A percentile compares a stretch with the other conserved stretches of the same genome.
phyloP scores from a whole-genome alignment of 2,888 invertebrate genomes.

The Erannis defoliaria region DNA sequence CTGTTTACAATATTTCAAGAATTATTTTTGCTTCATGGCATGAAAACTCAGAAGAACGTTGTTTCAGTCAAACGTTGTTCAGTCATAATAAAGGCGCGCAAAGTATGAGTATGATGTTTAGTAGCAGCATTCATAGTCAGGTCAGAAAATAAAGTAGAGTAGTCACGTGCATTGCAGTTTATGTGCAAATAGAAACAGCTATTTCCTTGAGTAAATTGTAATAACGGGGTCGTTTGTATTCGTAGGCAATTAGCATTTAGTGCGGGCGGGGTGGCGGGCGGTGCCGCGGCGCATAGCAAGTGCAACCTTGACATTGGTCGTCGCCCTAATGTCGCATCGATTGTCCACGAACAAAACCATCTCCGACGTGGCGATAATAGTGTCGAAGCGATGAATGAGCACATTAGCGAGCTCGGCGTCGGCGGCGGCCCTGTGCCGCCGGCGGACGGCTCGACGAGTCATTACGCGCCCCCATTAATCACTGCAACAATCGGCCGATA shows the following conservation, averaged over 20 bases:
- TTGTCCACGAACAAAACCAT: slow-evolving; percentile 81
- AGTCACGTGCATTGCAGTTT: slow-evolving; percentile 21
- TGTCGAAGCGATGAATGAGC: slow-evolving; percentile 83
- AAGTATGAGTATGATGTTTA: neutral
- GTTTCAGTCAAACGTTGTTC: slow-evolving; percentile 2
- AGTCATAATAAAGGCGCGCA: neutral
- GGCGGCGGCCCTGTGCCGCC: slow-evolving; percentile 52
- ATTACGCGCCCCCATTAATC: slow-evolving; percentile 86
- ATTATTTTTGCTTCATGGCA: neutral
- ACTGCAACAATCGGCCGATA: slow-evolving; percentile 87
- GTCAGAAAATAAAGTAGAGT: slow-evolving; percentile 4
- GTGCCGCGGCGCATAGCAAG: slow-evolving; percentile 69
- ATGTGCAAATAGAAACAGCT: slow-evolving; percentile 35
- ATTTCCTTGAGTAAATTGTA: slow-evolving; percentile 41
- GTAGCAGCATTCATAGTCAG: neutral
- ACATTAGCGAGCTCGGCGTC: slow-evolving; percentile 79
- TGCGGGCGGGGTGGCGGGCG: slow-evolving; percentile 51
- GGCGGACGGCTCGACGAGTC: slow-evolving; percentile 70
- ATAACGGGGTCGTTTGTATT: slow-evolving; percentile 66
- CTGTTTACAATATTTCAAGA: neutral
- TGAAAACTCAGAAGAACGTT: neutral
- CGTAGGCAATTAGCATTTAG: slow-evolving; percentile 70
- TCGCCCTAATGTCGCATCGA: slow-evolving; percentile 80
- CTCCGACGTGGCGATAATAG: slow-evolving; percentile 75
- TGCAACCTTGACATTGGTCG: slow-evolving; percentile 85